Percentiles rank a stretch among this genome's conserved stretches.
These are phyloP conservation scores for Drosophila nigromelanica DNA, from an alignment of 1,140 invertebrate species.

Conservation along the genomic window DNA sequence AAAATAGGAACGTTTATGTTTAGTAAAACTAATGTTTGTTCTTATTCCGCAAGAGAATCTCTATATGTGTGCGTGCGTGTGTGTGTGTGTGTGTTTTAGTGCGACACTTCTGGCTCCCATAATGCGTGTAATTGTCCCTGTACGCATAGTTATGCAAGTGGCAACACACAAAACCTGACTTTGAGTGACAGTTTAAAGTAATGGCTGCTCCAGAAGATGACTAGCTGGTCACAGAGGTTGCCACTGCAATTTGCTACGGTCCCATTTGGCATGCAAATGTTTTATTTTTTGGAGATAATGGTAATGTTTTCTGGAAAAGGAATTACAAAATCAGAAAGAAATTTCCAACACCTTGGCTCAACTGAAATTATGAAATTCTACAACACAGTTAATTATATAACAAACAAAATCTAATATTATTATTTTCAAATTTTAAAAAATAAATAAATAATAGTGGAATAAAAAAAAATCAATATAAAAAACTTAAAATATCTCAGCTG, in stretches of 20 bases:
- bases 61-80: neutral
- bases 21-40: constrained; percentile 55
- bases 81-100: neutral
- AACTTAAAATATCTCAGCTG: too few relatives aligned
- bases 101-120: constrained; percentile 21
- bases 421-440: too few relatives aligned
- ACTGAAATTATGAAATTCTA: too few relatives aligned
- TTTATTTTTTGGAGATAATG: neutral
- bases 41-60: constrained; percentile 1
- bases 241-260: neutral
- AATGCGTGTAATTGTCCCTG: constrained; percentile 49
- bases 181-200: constrained; percentile 45
- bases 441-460: too few relatives aligned
- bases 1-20: constrained; percentile 57
- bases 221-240: constrained; percentile 14
- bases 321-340: too few relatives aligned
- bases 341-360: too few relatives aligned
- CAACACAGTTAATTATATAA: too few relatives aligned
- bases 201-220: constrained; percentile 16
- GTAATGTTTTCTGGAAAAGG: neutral
- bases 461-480: too few relatives aligned
- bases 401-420: too few relatives aligned
- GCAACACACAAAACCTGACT: constrained; percentile 23
- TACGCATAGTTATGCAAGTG: constrained; percentile 37
- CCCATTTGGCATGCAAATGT: neutral